Evolutionary conservation across 2,888 invertebrate species (phyloP), one percentile per base, ranked within the genome.

Genomic region (Pemphredon lugubris): DNA sequence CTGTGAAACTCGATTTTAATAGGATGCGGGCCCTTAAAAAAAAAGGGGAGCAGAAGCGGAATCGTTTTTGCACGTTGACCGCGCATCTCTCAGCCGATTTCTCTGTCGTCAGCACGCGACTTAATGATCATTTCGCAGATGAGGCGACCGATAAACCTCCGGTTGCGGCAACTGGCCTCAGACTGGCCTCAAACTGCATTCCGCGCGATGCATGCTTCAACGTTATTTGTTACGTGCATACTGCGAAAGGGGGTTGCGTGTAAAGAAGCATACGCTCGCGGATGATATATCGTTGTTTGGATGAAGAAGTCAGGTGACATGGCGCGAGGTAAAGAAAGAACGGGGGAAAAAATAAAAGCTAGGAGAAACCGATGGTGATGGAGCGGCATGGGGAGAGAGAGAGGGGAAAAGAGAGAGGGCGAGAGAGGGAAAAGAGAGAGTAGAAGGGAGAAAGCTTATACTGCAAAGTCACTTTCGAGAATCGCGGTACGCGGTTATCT

Each of bases 231-330:
- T 79, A 72, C 69, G 64, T 51, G 58, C n/a, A 18, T 9, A 6
- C 34, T 9, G 63, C 30, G 42, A 18, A 13, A 47, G n/a, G 48
- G 14, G 48, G 21, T 64, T 48, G 69, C 70, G 76, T 71, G 69
- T 39, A 53, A 68, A 73, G 71, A 73, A 68, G 47, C 50, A 57
- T 60, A 44, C 60, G 55, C 58, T 60, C 58, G 40, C 40, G 63
- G 63, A 72, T 79, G 78, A 80, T 80, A 75, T 79, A 80, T 80
- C 68, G 67, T 66, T 42, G n/a, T 13, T 39, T 34, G 66, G 48
- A 65, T 67, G 70, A 82, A 75, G 74, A 81, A 73, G 74, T 77
- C 64, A 72, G 65, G 58, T 60, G 72, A 70, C 67, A 53, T 34
- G 55, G 37, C 54, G 45, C 64, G 55, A 21, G 30, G 45, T 13